Evolutionary conservation across 2,888 invertebrate species (phyloP), one percentile per base, ranked within the genome.

Genomic region (Pegoplata infirma): DNA sequence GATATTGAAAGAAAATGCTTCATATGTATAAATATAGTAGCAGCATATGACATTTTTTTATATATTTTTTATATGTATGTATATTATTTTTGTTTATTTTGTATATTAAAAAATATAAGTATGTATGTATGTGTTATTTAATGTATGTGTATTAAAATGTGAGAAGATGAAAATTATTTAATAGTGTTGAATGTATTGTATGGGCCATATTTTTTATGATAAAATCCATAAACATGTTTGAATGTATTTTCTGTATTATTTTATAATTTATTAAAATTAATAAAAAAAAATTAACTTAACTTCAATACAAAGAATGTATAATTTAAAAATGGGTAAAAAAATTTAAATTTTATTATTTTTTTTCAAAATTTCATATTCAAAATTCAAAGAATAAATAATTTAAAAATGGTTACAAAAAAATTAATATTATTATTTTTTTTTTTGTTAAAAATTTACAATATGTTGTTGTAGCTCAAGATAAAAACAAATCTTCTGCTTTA

Each of bases 101-200:
- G 32, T 40, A 21, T 14, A 14, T n/a, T 19, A 23, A 25, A 36
- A 19, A 36, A 7, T 36, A 10, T 21, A 12, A 36, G 36, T 23
- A 12, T 58, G 44, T 28, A 47, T 28, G 28, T 46, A 28, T 47
- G n/a, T 44, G 17, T 12, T 56, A 36, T 56, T 36, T 36, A n/a
- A n/a, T n/a, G n/a, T n/a, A n/a, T n/a, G n/a, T n/a, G n/a, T n/a
- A 40, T 58, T 17, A n/a, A 3, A n/a, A 44, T 46, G 6, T 46
- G 16, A 46, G 12, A 59, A 46, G 25, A 61, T 46, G 46, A 17
- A 5, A 17, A 47, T 25, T 46, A 61, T 61, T 61, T 46, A 25
- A 59, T 10, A 16, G 44, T 16, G 17, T n/a, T n/a, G n/a, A n/a
- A n/a, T n/a, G n/a, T n/a, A n/a, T n/a, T 40, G 10, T 59, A 12